Conservation (phyloP, 2,888 invertebrate species). For the Mimumesa dahlbomi region DNA sequence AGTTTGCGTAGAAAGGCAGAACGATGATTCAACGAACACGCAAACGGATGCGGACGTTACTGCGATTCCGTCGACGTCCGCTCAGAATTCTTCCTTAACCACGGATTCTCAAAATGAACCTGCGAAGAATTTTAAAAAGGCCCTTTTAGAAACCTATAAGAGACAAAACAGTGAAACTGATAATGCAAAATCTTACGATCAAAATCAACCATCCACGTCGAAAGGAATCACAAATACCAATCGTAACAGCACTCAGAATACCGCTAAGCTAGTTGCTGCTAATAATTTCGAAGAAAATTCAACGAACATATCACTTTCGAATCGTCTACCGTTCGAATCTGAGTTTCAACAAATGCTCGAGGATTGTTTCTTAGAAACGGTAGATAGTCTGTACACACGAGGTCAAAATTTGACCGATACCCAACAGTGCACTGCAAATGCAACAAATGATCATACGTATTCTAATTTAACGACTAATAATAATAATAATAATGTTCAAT, state of each 20-base stretch:
- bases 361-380: constrained; percentile 47
- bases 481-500: constrained; percentile 40
- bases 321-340: constrained; percentile 59
- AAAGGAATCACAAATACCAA: constrained; percentile 39
- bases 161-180: constrained; percentile 61
- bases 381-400: constrained; percentile 48
- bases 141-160: constrained; percentile 65
- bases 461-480: constrained; percentile 54
- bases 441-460: constrained; percentile 69
- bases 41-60: constrained; percentile 7
- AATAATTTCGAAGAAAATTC: constrained; percentile 44
- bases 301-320: constrained; percentile 53
- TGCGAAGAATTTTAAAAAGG: constrained; percentile 64
- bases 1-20: constrained; percentile 71
- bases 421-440: constrained; percentile 23
- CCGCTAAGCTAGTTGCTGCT: background rate
- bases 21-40: constrained; percentile 33
- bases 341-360: constrained; percentile 52
- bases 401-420: constrained; percentile 29
- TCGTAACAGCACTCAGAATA: background rate
- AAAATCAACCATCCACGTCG: constrained; percentile 53
- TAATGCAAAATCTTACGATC: constrained; percentile 29
- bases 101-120: constrained; percentile 29
- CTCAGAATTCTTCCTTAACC: constrained; percentile 15
- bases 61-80: constrained; percentile 47